Conservation (phyloP, 2,888 invertebrate species). For the Notodonta ziczac region DNA sequence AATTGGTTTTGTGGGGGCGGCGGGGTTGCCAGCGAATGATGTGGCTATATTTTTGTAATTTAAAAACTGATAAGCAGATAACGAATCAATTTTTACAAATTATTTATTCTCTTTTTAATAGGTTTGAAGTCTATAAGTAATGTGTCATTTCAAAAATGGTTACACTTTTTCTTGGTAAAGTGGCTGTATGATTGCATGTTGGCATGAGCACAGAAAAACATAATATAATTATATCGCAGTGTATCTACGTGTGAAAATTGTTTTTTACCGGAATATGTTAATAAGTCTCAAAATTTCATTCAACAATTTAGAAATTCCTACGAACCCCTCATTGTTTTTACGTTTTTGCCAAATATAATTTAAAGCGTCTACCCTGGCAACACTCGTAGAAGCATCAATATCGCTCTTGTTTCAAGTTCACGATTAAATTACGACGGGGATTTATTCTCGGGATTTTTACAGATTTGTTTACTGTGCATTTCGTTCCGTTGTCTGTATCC, state of each 20-base stretch:
- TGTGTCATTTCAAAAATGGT: too few species aligned
- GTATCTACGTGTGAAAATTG: too few species aligned
- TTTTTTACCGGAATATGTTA: too few species aligned
- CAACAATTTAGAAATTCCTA: too few species aligned
- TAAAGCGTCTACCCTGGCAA: constrained; percentile 7
- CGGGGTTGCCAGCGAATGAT: constrained; percentile 13
- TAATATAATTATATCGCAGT: too few species aligned
- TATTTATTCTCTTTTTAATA: too few species aligned
- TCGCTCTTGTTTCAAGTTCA: constrained; percentile 38
- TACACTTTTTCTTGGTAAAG: too few species aligned
- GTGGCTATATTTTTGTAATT: neutral
- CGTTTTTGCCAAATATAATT: neutral
- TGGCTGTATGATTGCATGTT: too few species aligned
- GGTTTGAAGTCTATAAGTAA: too few species aligned
- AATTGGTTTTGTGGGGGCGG: constrained; percentile 45
- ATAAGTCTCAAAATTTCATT: too few species aligned
- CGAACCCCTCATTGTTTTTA: neutral
- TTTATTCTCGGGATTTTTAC: constrained; percentile 39
- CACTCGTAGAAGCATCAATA: constrained; percentile 30
- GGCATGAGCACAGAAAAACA: too few species aligned
- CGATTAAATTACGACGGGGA: constrained; percentile 43
- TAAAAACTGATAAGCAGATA: neutral
- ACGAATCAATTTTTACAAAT: too few species aligned
- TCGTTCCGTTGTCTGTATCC: constrained; percentile 8
- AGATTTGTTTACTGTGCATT: constrained; percentile 31